Conservation (phyloP, 2,113 vertebrate genomes). For the Carassius carassius region DNA sequence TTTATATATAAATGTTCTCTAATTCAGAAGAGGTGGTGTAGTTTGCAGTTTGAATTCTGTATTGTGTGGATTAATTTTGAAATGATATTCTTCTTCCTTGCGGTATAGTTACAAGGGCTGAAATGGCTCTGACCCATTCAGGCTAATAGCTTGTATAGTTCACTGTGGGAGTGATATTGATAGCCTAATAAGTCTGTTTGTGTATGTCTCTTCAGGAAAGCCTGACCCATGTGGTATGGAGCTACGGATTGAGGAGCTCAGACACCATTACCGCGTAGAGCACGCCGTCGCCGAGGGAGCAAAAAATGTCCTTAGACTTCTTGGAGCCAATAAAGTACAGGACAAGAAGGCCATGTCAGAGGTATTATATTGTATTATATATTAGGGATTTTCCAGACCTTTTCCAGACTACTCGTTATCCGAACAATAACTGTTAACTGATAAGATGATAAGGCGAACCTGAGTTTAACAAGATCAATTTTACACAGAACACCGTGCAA, state of each 20-base stretch:
- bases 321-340: conserved; percentile 82
- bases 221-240: conserved; percentile 82
- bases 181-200: not conserved
- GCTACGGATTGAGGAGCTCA: conserved; percentile 86
- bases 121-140: not conserved
- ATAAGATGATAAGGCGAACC: too few relatives aligned
- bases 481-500: too few relatives aligned
- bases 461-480: too few relatives aligned
- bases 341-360: conserved; percentile 85
- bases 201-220: conserved; percentile 69
- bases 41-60: not conserved
- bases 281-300: conserved; percentile 88
- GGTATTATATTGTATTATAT: conserved; percentile 55
- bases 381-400: not conserved
- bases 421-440: too few relatives aligned
- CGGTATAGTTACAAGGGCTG: not conserved
- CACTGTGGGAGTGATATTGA: not conserved
- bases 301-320: conserved; percentile 85
- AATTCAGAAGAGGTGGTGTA: too few relatives aligned
- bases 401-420: too few relatives aligned
- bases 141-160: not conserved
- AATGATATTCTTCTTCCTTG: not conserved
- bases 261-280: conserved; percentile 89
- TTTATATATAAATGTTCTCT: too few relatives aligned
- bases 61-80: not conserved